phyloP scores from a whole-genome alignment of 2,888 invertebrate genomes.

The Auanema sp. region DNA sequence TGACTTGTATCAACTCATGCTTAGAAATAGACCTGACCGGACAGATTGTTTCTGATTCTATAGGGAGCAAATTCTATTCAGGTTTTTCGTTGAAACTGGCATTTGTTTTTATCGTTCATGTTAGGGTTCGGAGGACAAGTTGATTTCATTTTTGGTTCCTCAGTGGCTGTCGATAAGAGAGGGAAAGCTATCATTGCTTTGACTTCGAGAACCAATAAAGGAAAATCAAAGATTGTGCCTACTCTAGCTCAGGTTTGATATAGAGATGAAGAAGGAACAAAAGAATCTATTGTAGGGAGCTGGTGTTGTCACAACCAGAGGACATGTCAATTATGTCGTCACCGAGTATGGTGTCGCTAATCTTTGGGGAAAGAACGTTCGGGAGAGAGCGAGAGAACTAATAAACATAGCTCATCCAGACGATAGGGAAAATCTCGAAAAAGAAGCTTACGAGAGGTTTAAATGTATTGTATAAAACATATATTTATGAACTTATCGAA shows the following conservation, averaged over 20 bases:
- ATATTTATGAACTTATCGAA: too few species aligned
- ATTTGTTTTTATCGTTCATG: too few species aligned
- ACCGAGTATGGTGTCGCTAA: slow-evolving; percentile 90
- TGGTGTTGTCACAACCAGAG: slow-evolving; percentile 88
- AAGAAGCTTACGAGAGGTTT: slow-evolving; percentile 78
- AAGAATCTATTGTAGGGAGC: slow-evolving; percentile 73
- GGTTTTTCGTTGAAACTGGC: slow-evolving; percentile 64
- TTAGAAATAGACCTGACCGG: slow-evolving; percentile 92
- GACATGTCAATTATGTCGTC: slow-evolving; percentile 88
- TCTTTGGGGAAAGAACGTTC: slow-evolving; percentile 85
- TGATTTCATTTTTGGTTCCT: slow-evolving; percentile 89
- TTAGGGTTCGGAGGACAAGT: slow-evolving; percentile 85
- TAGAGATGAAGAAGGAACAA: too few species aligned
- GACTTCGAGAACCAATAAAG: slow-evolving; percentile 78
- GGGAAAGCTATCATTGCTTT: slow-evolving; percentile 86
- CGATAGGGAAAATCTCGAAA: slow-evolving; percentile 81
- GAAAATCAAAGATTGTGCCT: slow-evolving; percentile 82
- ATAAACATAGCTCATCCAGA: slow-evolving; percentile 87
- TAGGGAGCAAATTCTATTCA: slow-evolving; percentile 76
- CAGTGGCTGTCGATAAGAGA: slow-evolving; percentile 79
- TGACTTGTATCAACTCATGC: slow-evolving; percentile 95
- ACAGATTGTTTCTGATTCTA: slow-evolving; percentile 88
- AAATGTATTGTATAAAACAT: slow-evolving; percentile 46
- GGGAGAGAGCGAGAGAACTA: slow-evolving; percentile 85
- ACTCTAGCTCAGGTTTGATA: slow-evolving; percentile 73